Evolutionary conservation across 2,113 vertebrate genomes (phyloP).

Genomic region (Odontophorus gujanensis): DNA sequence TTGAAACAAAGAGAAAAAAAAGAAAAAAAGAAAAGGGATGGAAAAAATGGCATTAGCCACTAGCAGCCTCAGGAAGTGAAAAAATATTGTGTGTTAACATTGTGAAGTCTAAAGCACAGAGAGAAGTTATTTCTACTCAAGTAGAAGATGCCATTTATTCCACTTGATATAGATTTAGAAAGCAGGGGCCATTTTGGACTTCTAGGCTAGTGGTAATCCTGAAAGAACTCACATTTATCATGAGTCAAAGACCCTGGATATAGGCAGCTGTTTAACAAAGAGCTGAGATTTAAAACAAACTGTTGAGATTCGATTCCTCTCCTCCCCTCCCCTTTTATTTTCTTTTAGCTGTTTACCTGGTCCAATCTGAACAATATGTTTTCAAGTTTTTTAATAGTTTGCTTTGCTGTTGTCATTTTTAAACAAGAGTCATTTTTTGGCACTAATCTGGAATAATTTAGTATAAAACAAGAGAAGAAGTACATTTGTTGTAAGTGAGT

Average conservation of each 20-base stretch:
- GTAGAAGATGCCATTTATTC: background rate
- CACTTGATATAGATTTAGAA: background rate
- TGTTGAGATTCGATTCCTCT: background rate
- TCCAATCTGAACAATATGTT: background rate
- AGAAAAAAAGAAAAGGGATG: background rate
- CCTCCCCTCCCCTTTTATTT: background rate
- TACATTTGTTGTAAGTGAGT: background rate
- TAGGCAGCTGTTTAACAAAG: background rate
- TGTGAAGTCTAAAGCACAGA: background rate
- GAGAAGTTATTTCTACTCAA: background rate
- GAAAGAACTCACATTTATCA: background rate
- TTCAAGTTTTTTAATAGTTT: background rate
- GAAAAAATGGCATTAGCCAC: background rate
- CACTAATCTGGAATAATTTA: background rate
- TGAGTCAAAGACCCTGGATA: background rate
- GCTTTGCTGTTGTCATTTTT: background rate
- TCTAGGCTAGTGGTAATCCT: background rate
- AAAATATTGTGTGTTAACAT: conserved; percentile 22
- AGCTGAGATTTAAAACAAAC: background rate
- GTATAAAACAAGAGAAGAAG: background rate
- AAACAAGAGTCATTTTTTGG: background rate
- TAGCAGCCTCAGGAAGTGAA: background rate
- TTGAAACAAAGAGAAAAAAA: background rate
- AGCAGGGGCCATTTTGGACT: conserved; percentile 19
- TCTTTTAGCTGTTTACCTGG: background rate